Evolutionary conservation across 2,113 vertebrate species (phyloP).

Genomic region (Oostethus manadensis): DNA sequence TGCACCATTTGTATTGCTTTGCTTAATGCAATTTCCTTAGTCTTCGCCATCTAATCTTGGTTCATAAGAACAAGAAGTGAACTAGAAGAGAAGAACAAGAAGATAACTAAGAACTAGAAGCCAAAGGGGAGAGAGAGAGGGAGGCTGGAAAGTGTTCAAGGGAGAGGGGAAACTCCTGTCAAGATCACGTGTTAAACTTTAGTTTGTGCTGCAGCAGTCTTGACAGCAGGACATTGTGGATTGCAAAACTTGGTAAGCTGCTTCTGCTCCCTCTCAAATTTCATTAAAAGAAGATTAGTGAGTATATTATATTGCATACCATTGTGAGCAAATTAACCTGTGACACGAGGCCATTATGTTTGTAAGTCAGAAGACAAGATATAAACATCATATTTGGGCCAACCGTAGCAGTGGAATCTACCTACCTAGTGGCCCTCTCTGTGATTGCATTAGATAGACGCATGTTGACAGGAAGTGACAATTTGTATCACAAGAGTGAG

Average conservation of each 20-base stretch:
- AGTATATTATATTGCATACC: not conserved
- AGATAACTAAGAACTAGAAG: too few relatives aligned
- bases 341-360: not conserved
- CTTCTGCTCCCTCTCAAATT: slow-evolving; percentile 2
- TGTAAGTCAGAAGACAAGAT: not conserved
- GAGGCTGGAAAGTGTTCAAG: slow-evolving; percentile 9
- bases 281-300: not conserved
- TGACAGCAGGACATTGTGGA: slow-evolving; percentile 17
- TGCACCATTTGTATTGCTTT: not conserved
- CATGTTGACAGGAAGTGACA: slow-evolving; percentile 11
- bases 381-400: not conserved
- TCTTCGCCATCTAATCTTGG: not conserved
- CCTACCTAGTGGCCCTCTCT: not conserved
- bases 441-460: slow-evolving; percentile 6
- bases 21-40: not conserved
- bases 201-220: slow-evolving; percentile 22
- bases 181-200: slow-evolving; percentile 37
- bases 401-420: not conserved
- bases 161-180: slow-evolving; percentile 23
- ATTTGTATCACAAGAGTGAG: not conserved
- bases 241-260: slow-evolving; percentile 43
- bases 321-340: not conserved
- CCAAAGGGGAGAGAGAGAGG: not conserved
- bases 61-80: not conserved
- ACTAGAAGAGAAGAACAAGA: too few relatives aligned